These are phyloP conservation scores for Micrasema longulum DNA, from an alignment of 1,140 invertebrate species.

Conservation along the genomic window DNA sequence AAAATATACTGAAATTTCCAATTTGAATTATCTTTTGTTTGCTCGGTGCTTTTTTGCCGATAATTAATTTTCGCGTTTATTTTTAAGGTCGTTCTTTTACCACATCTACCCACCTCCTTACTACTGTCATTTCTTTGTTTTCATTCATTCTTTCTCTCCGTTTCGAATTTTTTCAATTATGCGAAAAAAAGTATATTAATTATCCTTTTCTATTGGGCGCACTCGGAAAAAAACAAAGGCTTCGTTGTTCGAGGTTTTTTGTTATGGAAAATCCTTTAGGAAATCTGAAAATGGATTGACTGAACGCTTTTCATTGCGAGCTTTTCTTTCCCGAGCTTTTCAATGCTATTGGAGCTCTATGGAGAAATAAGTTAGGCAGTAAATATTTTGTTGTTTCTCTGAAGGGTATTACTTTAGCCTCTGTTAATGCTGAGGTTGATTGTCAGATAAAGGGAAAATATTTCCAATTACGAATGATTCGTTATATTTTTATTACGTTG, in stretches of 20 bases:
- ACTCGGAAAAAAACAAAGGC: slow-evolving; percentile 36
- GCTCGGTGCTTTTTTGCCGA: neutral
- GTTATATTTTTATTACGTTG: slow-evolving; percentile 11
- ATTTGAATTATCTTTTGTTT: too few species aligned
- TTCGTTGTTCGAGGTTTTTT: slow-evolving; percentile 38
- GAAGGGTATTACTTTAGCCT: slow-evolving; percentile 14
- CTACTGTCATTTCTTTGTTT: slow-evolving; percentile 24
- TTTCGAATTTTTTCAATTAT: slow-evolving; percentile 41
- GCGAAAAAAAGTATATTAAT: slow-evolving; percentile 42
- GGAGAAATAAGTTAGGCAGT: slow-evolving; percentile 30
- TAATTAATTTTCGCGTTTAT: slow-evolving; percentile 38
- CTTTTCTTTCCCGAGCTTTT: slow-evolving; percentile 27
- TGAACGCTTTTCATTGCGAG: slow-evolving; percentile 30
- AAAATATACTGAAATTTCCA: too few species aligned
- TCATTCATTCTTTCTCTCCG: slow-evolving; percentile 33
- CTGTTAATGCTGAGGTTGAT: slow-evolving; percentile 15
- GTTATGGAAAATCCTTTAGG: slow-evolving; percentile 41
- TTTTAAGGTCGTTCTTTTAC: slow-evolving; percentile 8
- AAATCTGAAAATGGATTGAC: slow-evolving; percentile 39
- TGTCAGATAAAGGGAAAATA: slow-evolving; percentile 3
- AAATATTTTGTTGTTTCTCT: slow-evolving; percentile 18
- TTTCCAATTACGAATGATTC: slow-evolving; percentile 30
- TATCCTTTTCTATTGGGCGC: slow-evolving; percentile 34
- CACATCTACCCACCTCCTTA: slow-evolving; percentile 8
- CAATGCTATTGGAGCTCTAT: slow-evolving; percentile 23